A percentile compares a stretch with the other conserved stretches of the same genome.
Conservation (phyloP, 1,140 invertebrate genomes). For the Calephelis nemesis region DNA sequence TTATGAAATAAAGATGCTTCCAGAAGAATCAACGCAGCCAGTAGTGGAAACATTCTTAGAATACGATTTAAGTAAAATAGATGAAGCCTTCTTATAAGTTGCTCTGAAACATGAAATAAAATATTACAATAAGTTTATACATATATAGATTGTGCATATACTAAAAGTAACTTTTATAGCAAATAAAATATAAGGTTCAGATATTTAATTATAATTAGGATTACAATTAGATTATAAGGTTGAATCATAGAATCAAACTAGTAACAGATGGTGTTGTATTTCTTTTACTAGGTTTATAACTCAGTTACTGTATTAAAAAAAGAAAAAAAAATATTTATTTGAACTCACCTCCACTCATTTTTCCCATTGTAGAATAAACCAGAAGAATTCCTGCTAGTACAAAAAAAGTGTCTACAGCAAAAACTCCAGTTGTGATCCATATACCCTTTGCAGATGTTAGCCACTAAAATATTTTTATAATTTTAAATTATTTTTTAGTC, state of each 20-base stretch:
- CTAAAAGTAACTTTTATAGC: no score
- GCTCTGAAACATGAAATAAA: constrained; percentile 34
- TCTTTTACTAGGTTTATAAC: no score
- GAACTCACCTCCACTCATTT: background rate
- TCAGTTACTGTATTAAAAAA: no score
- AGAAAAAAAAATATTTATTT: no score
- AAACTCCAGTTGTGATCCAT: background rate
- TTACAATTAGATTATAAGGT: no score
- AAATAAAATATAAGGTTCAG: no score
- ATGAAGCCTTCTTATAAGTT: constrained; percentile 46
- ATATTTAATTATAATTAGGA: no score
- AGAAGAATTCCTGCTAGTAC: constrained; percentile 1
- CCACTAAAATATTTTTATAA: background rate
- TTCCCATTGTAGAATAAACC: background rate
- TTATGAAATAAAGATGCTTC: constrained; percentile 77
- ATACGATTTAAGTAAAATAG: constrained; percentile 78
- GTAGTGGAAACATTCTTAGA: constrained; percentile 80
- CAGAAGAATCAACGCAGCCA: constrained; percentile 79
- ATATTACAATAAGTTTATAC: no score
- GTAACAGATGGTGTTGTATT: no score
- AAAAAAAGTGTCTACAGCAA: constrained; percentile 12
- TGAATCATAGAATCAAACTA: no score
- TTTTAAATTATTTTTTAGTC: no score
- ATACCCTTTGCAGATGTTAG: constrained; percentile 1
- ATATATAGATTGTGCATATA: no score